These are phyloP conservation scores for Eurois occulta DNA, from an alignment of 2,888 invertebrate genomes.

Conservation along the genomic window DNA sequence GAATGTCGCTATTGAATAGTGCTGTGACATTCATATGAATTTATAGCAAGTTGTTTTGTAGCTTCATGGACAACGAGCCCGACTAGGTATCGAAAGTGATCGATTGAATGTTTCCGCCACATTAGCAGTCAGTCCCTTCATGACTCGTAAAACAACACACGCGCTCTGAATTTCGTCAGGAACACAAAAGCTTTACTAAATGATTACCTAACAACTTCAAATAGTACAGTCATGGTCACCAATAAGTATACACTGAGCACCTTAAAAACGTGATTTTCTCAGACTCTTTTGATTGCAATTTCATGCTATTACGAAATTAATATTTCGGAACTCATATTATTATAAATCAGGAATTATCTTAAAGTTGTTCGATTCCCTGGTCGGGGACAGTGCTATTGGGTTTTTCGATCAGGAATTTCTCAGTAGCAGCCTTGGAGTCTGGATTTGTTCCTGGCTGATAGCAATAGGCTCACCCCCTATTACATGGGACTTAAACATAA, in stretches of 20 bases:
- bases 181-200: constrained; percentile 55
- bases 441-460: neutral
- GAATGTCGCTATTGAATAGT: neutral
- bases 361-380: too few species aligned
- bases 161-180: constrained; percentile 39
- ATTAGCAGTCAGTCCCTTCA: constrained; percentile 14
- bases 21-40: neutral
- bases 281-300: neutral
- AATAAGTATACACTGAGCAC: neutral
- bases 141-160: constrained; percentile 44
- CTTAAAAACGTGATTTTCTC: neutral
- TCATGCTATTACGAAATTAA: neutral
- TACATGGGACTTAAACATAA: too few species aligned
- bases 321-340: neutral
- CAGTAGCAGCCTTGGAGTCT: neutral
- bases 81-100: constrained; percentile 10
- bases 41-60: neutral
- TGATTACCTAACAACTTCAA: constrained; percentile 43
- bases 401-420: neutral
- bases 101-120: constrained; percentile 1
- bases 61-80: neutral
- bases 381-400: too few species aligned
- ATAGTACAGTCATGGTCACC: constrained; percentile 15
- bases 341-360: neutral
- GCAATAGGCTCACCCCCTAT: neutral